These are phyloP conservation scores for Ardeotis arabs DNA, from an alignment of 2,113 vertebrate genomes.

Conservation along the genomic window DNA sequence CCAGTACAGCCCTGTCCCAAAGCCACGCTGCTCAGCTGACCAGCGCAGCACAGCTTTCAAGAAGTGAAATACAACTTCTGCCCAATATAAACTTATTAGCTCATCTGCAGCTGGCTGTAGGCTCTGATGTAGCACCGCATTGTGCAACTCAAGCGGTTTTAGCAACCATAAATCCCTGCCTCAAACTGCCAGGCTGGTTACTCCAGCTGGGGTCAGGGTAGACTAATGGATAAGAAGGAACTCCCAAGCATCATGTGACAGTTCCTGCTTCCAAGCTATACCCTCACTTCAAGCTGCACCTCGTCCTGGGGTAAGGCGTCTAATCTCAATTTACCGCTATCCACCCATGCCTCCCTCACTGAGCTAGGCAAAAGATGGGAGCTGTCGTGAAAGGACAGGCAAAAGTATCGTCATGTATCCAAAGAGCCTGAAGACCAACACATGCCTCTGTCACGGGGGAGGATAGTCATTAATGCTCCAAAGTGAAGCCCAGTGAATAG, in stretches of 20 bases:
- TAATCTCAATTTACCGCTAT: background rate
- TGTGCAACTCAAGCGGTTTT: slow-evolving; percentile 9
- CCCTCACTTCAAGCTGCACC: background rate
- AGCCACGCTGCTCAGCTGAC: background rate
- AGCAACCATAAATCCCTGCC: background rate
- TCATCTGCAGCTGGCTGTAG: background rate
- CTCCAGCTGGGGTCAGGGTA: background rate
- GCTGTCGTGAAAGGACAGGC: background rate
- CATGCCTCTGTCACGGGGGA: accelerated
- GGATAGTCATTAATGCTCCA: background rate
- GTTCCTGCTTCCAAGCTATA: background rate
- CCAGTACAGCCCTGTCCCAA: accelerated
- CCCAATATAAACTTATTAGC: background rate
- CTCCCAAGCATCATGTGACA: background rate
- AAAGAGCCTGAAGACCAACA: background rate
- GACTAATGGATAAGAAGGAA: background rate
- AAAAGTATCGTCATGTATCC: background rate
- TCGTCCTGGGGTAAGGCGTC: background rate
- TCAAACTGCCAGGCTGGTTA: background rate
- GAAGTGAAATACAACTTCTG: background rate
- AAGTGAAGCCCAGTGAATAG: background rate
- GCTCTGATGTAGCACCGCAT: background rate
- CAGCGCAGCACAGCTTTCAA: background rate
- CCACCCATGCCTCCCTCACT: accelerated
- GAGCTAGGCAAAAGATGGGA: background rate